Conservation (phyloP, 2,888 invertebrate genomes). For the Hyalella azteca region DNA sequence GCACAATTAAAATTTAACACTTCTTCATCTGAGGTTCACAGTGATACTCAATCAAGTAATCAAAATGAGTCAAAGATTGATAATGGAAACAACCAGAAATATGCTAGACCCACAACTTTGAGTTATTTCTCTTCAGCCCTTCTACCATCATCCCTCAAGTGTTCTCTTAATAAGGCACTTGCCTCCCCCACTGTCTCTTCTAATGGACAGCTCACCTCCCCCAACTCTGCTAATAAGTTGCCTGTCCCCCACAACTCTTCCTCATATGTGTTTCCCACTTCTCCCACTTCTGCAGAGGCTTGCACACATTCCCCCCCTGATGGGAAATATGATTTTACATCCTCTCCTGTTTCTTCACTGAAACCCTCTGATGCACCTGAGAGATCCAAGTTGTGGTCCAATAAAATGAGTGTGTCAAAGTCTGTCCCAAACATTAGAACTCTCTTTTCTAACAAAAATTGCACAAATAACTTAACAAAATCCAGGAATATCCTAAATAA, state of each 20-base stretch:
- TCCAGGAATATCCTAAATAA: no score
- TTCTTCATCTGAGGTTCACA: no score
- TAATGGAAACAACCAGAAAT: neutral
- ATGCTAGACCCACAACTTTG: neutral
- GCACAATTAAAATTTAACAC: no score
- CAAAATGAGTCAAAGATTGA: no score
- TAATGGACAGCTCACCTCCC: neutral
- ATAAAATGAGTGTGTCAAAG: constrained; percentile 40
- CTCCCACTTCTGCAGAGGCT: no score
- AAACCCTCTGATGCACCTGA: neutral
- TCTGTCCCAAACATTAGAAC: constrained; percentile 54
- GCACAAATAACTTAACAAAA: no score
- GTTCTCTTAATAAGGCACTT: neutral
- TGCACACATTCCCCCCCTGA: no score
- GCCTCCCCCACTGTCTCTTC: neutral
- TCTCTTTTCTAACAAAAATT: constrained; percentile 44
- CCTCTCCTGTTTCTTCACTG: neutral
- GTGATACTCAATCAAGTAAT: no score
- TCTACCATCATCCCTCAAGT: neutral
- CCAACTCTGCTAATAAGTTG: neutral
- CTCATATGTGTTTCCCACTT: neutral
- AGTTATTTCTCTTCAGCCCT: constrained; percentile 20
- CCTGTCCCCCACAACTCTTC: neutral
- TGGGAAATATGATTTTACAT: no score
- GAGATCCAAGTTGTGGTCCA: neutral